These are phyloP conservation scores for Cyphomyrus discorhynchus DNA, from an alignment of 2,113 vertebrate genomes.

Conservation along the genomic window DNA sequence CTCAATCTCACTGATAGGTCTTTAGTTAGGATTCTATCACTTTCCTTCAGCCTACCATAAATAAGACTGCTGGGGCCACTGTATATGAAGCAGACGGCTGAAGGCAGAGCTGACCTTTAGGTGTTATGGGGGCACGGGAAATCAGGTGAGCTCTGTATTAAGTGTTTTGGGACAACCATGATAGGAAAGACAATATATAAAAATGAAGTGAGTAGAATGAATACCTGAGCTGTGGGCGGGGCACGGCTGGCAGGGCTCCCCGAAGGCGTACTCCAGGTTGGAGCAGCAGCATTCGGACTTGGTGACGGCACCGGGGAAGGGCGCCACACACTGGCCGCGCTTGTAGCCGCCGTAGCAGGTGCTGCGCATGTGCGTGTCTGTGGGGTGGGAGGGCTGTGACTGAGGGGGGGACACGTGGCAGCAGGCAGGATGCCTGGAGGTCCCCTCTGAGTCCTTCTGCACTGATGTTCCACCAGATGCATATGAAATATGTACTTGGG, in stretches of 20 bases:
- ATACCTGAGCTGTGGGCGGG: constrained; percentile 86
- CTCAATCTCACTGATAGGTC: neutral
- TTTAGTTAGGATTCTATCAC: too few species aligned
- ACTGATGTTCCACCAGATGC: neutral
- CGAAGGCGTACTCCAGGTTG: constrained; percentile 83
- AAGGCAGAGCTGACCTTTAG: neutral
- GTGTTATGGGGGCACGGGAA: neutral
- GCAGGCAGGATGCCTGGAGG: neutral
- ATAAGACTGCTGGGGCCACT: neutral
- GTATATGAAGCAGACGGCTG: neutral
- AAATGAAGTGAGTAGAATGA: neutral
- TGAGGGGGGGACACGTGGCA: neutral
- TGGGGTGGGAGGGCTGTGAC: constrained; percentile 13
- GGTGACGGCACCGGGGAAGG: constrained; percentile 84
- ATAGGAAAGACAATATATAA: neutral
- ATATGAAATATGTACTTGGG: neutral
- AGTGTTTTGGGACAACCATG: neutral
- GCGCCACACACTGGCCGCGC: constrained; percentile 83
- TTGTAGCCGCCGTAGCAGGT: constrained; percentile 94
- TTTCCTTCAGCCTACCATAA: neutral
- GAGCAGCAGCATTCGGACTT: constrained; percentile 95
- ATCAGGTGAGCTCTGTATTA: neutral
- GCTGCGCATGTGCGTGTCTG: constrained; percentile 97
- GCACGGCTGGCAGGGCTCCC: constrained; percentile 92
- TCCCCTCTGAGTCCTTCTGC: neutral